Evolutionary conservation across 2,888 invertebrate species (phyloP), one percentile per base, ranked within the genome.

Genomic region (Calameuta filiformis): DNA sequence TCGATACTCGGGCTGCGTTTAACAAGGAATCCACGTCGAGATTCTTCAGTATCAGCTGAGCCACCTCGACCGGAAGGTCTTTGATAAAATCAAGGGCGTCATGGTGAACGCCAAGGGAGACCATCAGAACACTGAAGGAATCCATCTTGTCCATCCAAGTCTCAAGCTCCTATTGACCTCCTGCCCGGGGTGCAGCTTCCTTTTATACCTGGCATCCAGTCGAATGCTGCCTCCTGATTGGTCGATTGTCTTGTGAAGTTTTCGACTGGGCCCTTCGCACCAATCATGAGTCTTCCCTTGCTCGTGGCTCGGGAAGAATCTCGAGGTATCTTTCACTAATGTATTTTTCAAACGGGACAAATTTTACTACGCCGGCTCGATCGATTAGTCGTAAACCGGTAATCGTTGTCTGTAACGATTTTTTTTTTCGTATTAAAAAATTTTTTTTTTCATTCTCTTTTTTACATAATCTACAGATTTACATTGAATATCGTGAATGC

Each of bases 41-140:
- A 69, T 79, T 77, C 35, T 74, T 35, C 15, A 82, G 31, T n/a
- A 80, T 80, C 35, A 75, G 76, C 73, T 79, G 79, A 68, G 76
- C 76, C 69, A 82, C 56, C 76, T 81, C 78, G 35, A 75, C 69
- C 12, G 80, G 81, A 33, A 80, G 75, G 12, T 79, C 76, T 12
- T 69, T 69, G 40, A 76, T 74, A 30, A 82, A 75, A 69, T 80
- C 74, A 69, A 78, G 74, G 30, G 68, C 77, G 23, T 35, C 30
- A 30, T 69, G 15, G 69, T 74, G 30, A 11, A 35, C 76, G 35
- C 76, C 34, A 56, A 56, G 56, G 56, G 56, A 56, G 9, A 56
- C 56, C 56, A 56, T 56, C 56, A 56, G 56, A 56, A 56, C 23
- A 23, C 56, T 56, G 56, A 56, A 56, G 23, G 56, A 56, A 56